Evolutionary conservation across 2,888 invertebrate species (phyloP).

Genomic region (Drosophila heteroneura): DNA sequence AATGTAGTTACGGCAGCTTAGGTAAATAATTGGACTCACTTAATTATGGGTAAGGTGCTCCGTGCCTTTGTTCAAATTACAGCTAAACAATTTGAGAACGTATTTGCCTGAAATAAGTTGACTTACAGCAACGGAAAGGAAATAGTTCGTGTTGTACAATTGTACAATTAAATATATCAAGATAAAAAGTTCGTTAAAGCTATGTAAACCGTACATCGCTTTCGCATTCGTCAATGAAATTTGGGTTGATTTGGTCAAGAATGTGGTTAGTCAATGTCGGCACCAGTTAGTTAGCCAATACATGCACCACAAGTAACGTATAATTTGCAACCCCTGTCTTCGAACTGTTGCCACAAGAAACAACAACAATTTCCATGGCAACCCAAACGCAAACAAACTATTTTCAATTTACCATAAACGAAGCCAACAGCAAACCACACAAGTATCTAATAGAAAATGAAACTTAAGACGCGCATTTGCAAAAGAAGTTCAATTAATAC

Average conservation of each 20-base stretch:
- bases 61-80: constrained; percentile 3
- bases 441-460: constrained; percentile 87
- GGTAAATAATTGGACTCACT: constrained; percentile 28
- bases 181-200: constrained; percentile 2
- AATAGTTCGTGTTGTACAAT: constrained; percentile 34
- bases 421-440: not conserved
- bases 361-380: constrained; percentile 38
- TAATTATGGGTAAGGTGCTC: constrained; percentile 44
- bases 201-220: constrained; percentile 12
- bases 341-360: constrained; percentile 6
- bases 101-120: constrained; percentile 30
- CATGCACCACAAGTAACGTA: constrained; percentile 14
- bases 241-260: not conserved
- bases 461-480: constrained; percentile 92
- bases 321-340: constrained; percentile 36
- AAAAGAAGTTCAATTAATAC: constrained; percentile 89
- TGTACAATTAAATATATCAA: constrained; percentile 32
- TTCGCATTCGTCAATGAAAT: not conserved
- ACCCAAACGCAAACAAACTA: constrained; percentile 24
- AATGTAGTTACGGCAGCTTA: constrained; percentile 62
- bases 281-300: constrained; percentile 45
- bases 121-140: constrained; percentile 50
- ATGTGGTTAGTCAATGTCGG: not conserved
- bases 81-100: not conserved
- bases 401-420: not conserved